Evolutionary conservation across 2,797 vertebrate genomes (phyloP).

Genomic region (Limnodromus scolopaceus): DNA sequence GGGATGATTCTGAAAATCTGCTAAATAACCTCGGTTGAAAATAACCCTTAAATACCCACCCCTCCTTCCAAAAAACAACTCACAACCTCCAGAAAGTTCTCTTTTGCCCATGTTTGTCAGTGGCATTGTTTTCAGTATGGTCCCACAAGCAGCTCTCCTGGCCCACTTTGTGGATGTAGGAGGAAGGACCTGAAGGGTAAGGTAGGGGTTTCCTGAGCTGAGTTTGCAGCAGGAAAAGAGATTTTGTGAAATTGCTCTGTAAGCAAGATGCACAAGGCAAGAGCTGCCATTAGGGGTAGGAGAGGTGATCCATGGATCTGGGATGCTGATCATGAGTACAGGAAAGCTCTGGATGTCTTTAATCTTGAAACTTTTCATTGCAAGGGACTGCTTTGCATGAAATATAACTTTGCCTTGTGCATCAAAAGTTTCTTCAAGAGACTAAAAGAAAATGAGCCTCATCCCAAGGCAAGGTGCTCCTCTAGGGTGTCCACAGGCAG

Average conservation of each 20-base stretch:
- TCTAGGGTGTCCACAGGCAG: background rate
- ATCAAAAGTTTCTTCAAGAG: background rate
- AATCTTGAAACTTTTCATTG: background rate
- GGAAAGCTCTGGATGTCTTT: background rate
- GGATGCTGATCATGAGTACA: background rate
- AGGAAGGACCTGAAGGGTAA: background rate
- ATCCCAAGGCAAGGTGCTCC: background rate
- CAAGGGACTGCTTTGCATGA: background rate
- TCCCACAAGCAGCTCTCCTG: background rate
- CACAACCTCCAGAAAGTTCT: background rate
- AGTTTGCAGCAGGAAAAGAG: background rate
- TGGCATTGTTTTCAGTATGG: fast-evolving
- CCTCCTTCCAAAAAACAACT: background rate
- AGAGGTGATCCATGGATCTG: background rate
- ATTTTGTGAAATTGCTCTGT: background rate
- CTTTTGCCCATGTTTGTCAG: background rate
- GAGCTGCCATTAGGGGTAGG: fast-evolving
- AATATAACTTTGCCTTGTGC: background rate
- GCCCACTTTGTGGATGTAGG: background rate
- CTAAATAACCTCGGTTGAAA: background rate
- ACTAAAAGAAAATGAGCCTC: background rate
- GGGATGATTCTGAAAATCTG: background rate
- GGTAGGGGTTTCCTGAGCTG: background rate
- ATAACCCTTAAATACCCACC: background rate
- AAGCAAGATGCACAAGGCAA: background rate